phyloP scores from a whole-genome alignment of 1,140 invertebrate genomes.

The Telenomus remus region DNA sequence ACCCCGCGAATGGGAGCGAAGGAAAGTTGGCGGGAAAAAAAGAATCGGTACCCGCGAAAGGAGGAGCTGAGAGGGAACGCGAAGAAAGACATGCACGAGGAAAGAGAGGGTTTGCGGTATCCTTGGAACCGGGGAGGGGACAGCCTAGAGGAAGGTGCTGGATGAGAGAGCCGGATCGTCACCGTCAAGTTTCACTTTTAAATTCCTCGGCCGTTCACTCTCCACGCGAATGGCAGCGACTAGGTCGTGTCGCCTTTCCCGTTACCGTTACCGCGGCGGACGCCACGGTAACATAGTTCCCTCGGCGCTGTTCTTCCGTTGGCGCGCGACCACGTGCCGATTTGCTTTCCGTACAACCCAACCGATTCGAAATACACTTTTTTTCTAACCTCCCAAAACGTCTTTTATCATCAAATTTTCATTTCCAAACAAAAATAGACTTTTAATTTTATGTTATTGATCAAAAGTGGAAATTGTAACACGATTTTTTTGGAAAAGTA shows the following conservation, averaged over 20 bases:
- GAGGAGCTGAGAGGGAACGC: slow-evolving; percentile 6
- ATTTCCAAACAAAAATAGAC: no score
- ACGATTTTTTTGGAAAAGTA: no score
- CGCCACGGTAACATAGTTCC: slow-evolving; percentile 68
- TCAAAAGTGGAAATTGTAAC: no score
- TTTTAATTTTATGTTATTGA: no score
- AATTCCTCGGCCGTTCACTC: slow-evolving; percentile 69
- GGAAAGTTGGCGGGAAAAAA: slow-evolving; percentile 7
- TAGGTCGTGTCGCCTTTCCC: slow-evolving; percentile 68
- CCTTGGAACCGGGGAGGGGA: slow-evolving; percentile 24
- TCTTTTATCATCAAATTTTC: not conserved
- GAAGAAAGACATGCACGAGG: slow-evolving; percentile 16
- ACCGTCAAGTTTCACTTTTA: slow-evolving; percentile 71
- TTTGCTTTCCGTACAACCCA: slow-evolving; percentile 2
- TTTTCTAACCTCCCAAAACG: no score
- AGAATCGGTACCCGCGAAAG: slow-evolving; percentile 17
- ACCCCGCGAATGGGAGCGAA: slow-evolving; percentile 17
- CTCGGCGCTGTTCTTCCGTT: slow-evolving; percentile 39
- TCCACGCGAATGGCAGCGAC: slow-evolving; percentile 59
- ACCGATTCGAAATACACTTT: no score
- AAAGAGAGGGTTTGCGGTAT: slow-evolving; percentile 8
- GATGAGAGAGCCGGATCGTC: slow-evolving; percentile 63
- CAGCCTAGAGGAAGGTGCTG: slow-evolving; percentile 46
- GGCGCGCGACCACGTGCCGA: slow-evolving; percentile 22
- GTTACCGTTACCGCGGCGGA: slow-evolving; percentile 66